Evolutionary conservation across 2,888 invertebrate genomes (phyloP), one percentile per base, ranked within the genome.

Genomic region (Elmis aenea): DNA sequence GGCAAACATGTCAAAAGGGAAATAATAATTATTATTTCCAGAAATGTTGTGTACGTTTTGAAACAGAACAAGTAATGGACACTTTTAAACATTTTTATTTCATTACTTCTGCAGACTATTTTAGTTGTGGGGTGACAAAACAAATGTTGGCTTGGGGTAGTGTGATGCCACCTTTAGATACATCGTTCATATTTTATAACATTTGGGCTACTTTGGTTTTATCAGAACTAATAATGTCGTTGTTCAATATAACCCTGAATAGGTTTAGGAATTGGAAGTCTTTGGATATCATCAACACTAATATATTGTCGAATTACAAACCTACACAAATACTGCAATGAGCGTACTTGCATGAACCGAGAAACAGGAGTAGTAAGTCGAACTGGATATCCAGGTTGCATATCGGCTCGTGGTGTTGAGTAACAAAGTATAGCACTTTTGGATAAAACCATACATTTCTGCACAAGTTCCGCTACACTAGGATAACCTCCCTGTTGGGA

Each of bases 331-430:
- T 83, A 81, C 62, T 84, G 82, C 50, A 87, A 67, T 21, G 80
- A 77, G 45, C 81, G 74, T 42, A 81, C 77, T 64, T 81, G 77
- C 13, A 77, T 79, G 56, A 85, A 85, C 34, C 86, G 73, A 33
- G 85, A 85, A 15, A 87, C 72, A 4, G 86, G 86, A 58, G 80
- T 79, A 13, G 80, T 81, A 15, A 87, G 67, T 39, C 84, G 73
- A 13, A 87, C 85, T 3, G 85, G 83, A 66, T 81, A 82, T 38
- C 81, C 78, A 6, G 82, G 82, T 47, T 77, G 74, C 50, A 79
- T 74, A 22, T 79, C 79, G 2, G 14, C 24, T 36, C 77, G 70
- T 13, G 79, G 78, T 50, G 78, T 72, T 1, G 83, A 83, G 58
- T 83, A 85, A 62, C 84, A 85, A 56, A 82, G 81, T 28, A 84